These are phyloP conservation scores for Patella depressa DNA, from an alignment of 2,888 invertebrate genomes.

Conservation along the genomic window DNA sequence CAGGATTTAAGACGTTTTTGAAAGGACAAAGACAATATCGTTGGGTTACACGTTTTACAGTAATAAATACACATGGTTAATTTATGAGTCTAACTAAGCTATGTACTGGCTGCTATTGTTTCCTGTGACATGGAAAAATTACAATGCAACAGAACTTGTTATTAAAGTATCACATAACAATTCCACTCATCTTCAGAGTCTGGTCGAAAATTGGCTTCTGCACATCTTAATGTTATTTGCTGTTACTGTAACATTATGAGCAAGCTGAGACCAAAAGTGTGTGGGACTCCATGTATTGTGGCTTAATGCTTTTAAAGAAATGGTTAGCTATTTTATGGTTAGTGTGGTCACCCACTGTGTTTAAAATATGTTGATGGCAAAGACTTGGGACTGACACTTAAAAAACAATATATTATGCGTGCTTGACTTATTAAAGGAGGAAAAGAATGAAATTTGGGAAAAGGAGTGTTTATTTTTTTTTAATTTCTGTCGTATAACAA, in stretches of 20 bases:
- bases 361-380: background rate
- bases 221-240: background rate
- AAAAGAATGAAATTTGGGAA: too few relatives aligned
- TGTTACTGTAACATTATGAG: background rate
- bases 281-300: background rate
- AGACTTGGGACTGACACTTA: too few relatives aligned
- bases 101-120: background rate
- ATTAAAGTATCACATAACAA: constrained; percentile 9
- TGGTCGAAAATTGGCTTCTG: background rate
- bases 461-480: too few relatives aligned
- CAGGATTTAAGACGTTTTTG: too few relatives aligned
- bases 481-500: too few relatives aligned
- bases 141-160: constrained; percentile 7
- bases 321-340: background rate
- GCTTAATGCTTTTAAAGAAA: background rate
- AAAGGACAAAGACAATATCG: too few relatives aligned
- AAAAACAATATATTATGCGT: too few relatives aligned
- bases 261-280: background rate
- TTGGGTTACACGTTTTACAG: too few relatives aligned
- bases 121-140: constrained; percentile 2
- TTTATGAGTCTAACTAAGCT: too few relatives aligned
- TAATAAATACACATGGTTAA: too few relatives aligned
- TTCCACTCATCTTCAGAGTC: background rate
- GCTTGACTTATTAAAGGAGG: too few relatives aligned
- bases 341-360: constrained; percentile 10